Percentiles rank a stretch among this genome's conserved stretches.
These are phyloP conservation scores for Diplazon laetatorius DNA, from an alignment of 2,888 invertebrate genomes.

Conservation along the genomic window DNA sequence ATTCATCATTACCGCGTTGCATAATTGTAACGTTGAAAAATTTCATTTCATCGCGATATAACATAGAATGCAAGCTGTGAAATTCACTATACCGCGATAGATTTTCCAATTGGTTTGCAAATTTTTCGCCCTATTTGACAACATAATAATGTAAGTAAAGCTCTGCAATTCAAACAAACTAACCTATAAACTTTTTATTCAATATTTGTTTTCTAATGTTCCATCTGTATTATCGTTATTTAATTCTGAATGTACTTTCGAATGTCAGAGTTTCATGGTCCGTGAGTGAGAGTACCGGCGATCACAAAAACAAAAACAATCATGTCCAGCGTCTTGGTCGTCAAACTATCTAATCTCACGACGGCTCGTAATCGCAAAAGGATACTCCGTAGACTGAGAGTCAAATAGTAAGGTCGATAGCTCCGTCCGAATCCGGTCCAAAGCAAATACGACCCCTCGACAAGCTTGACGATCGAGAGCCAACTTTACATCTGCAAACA, in stretches of 20 bases:
- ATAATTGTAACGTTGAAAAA: not conserved
- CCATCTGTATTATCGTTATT: not conserved
- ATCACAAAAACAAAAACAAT: constrained; percentile 19
- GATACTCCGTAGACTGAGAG: constrained; percentile 53
- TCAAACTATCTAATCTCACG: constrained; percentile 43
- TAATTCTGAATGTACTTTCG: not conserved
- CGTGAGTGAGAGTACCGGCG: not conserved
- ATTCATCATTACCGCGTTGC: not conserved
- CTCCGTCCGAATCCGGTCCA: not conserved
- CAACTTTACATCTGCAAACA: no score
- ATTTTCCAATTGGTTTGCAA: not conserved
- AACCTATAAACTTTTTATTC: not conserved
- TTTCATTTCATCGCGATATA: not conserved
- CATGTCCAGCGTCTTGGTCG: constrained; percentile 43
- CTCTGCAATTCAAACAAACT: not conserved
- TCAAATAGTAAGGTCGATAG: constrained; percentile 45
- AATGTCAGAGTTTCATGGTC: not conserved
- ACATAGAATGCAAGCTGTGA: not conserved
- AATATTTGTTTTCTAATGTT: no score
- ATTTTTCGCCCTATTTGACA: no score
- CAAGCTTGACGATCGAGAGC: not conserved
- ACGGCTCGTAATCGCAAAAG: constrained; percentile 50
- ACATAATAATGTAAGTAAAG: not conserved
- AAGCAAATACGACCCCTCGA: not conserved
- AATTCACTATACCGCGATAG: not conserved